Evolutionary conservation across 1,140 invertebrate species (phyloP).

Genomic region (Lasioglossum baleicum): DNA sequence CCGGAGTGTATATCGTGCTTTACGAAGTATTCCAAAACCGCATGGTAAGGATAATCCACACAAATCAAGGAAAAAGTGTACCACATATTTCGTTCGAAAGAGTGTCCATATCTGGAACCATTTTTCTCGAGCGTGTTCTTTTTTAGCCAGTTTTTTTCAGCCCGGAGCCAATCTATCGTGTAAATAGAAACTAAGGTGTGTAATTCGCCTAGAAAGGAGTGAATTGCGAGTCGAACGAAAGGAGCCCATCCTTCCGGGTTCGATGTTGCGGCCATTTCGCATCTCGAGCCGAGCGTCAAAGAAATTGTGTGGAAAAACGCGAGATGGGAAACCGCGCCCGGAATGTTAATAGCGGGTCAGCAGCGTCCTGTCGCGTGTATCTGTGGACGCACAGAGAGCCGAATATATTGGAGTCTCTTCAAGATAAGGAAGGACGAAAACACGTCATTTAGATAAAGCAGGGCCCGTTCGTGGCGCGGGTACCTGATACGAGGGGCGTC

Average conservation of each 20-base stretch:
- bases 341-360: slow-evolving; percentile 70
- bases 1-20: no score
- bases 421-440: slow-evolving; percentile 72
- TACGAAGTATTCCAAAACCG: no score
- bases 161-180: no score
- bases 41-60: no score
- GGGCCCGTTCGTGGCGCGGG: slow-evolving; percentile 52
- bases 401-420: slow-evolving; percentile 64
- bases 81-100: no score
- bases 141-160: no score
- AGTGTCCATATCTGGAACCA: no score
- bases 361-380: slow-evolving; percentile 47
- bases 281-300: background rate
- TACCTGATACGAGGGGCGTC: slow-evolving; percentile 60
- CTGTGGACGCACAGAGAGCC: slow-evolving; percentile 61
- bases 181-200: no score
- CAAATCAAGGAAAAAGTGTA: no score
- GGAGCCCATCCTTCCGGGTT: background rate
- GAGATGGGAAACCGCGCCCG: slow-evolving; percentile 36
- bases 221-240: background rate
- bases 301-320: slow-evolving; percentile 33
- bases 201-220: background rate
- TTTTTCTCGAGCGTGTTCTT: no score
- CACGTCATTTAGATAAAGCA: slow-evolving; percentile 75
- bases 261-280: background rate